phyloP scores from a whole-genome alignment of 2,888 invertebrate genomes.

The Clistopyga incitator region DNA sequence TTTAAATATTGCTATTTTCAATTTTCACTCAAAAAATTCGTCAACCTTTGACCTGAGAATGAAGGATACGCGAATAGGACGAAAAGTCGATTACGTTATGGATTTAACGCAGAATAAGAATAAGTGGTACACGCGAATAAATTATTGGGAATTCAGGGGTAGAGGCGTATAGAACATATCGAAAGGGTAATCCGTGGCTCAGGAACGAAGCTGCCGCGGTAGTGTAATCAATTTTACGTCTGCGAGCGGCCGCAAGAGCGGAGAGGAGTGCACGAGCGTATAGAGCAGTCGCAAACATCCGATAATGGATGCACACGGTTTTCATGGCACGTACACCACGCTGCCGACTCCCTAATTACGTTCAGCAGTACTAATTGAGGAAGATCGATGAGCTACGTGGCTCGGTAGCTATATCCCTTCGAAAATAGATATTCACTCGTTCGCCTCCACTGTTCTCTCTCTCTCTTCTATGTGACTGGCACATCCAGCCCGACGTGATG shows the following conservation, averaged over 20 bases:
- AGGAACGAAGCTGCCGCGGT: constrained; percentile 39
- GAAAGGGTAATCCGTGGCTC: constrained; percentile 1
- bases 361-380: constrained; percentile 71
- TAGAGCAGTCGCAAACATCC: constrained; percentile 69
- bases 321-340: constrained; percentile 71
- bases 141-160: constrained; percentile 29
- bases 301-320: constrained; percentile 72
- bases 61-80: background rate
- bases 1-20: no score
- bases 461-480: background rate
- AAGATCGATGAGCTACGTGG: constrained; percentile 71
- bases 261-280: constrained; percentile 49
- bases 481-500: constrained; percentile 9
- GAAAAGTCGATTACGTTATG: constrained; percentile 13
- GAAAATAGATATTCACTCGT: constrained; percentile 58
- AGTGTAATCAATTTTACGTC: constrained; percentile 70
- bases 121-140: constrained; percentile 22
- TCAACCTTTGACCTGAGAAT: no score
- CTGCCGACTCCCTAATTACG: constrained; percentile 68
- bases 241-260: constrained; percentile 29
- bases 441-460: constrained; percentile 17
- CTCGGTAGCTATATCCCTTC: constrained; percentile 27
- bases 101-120: constrained; percentile 8
- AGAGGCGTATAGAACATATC: background rate
- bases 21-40: no score